Evolutionary conservation across 1,140 invertebrate genomes (phyloP).

Genomic region (Xylocopa sonorina): DNA sequence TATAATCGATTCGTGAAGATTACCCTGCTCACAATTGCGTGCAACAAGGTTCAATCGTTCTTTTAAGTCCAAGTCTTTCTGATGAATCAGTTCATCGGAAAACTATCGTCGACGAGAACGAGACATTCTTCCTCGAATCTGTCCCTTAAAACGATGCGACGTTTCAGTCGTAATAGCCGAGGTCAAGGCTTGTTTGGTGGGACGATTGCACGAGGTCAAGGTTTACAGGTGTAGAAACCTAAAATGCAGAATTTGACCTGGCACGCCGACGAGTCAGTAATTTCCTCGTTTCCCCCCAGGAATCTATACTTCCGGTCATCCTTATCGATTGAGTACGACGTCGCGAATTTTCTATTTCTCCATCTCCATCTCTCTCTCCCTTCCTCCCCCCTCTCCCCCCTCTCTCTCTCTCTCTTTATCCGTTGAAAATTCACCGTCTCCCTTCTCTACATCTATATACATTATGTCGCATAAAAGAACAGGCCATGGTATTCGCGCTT

Average conservation of each 20-base stretch:
- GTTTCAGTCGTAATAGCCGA: slow-evolving; percentile 14
- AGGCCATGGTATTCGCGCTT: slow-evolving; percentile 30
- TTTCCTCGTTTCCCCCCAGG: neutral
- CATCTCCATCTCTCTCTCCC: neutral
- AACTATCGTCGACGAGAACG: too few species aligned
- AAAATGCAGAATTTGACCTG: slow-evolving; percentile 31
- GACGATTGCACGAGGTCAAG: slow-evolving; percentile 55
- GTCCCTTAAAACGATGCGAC: neutral
- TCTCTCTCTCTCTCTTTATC: neutral
- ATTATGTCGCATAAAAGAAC: slow-evolving; percentile 55
- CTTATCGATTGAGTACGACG: slow-evolving; percentile 39
- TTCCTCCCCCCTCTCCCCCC: neutral
- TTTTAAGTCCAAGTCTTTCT: neutral
- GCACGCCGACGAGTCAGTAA: neutral
- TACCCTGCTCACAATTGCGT: neutral
- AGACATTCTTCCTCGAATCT: neutral
- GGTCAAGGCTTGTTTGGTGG: slow-evolving; percentile 19
- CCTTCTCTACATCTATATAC: slow-evolving; percentile 34
- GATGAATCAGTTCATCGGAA: neutral
- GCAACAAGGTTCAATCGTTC: neutral
- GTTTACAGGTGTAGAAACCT: slow-evolving; percentile 34
- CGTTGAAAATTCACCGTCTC: slow-evolving; percentile 31
- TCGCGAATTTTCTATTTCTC: slow-evolving; percentile 26
- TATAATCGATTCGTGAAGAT: neutral
- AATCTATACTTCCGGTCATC: neutral